phyloP scores from a whole-genome alignment of 2,113 vertebrate species.

The Rhinolophus sinicus region DNA sequence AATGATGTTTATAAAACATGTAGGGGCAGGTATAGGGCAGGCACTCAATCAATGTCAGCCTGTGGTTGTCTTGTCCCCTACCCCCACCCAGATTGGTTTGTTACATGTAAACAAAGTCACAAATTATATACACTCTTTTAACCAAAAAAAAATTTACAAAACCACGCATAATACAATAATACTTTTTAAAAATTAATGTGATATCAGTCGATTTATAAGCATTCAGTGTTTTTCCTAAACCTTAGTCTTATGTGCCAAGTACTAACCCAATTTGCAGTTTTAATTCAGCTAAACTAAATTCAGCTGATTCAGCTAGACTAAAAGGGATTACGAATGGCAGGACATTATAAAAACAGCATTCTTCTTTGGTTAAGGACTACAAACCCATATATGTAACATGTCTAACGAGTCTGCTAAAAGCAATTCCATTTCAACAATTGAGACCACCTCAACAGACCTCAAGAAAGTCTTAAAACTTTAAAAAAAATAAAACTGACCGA shows the following conservation, averaged over 20 bases:
- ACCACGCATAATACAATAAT: neutral
- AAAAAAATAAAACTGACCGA: conserved; percentile 20
- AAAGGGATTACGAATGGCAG: conserved; percentile 24
- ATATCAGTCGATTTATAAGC: neutral
- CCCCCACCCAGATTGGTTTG: neutral
- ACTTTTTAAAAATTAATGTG: neutral
- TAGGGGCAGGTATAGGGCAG: neutral
- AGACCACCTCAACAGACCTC: neutral
- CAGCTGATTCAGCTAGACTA: conserved; percentile 14
- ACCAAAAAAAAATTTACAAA: conserved; percentile 36
- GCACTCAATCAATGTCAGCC: neutral
- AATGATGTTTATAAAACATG: neutral
- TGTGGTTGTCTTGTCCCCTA: neutral
- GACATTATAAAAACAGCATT: conserved; percentile 55
- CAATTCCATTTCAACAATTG: conserved; percentile 7
- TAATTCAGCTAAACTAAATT: conserved; percentile 33
- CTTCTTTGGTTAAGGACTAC: conserved; percentile 18
- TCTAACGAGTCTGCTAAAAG: conserved; percentile 50
- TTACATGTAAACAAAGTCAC: conserved; percentile 27
- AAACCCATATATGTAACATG: conserved; percentile 23
- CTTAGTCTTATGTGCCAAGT: conserved; percentile 23
- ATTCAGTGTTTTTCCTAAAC: conserved; percentile 7
- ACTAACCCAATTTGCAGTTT: conserved; percentile 12
- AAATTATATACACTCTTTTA: neutral
- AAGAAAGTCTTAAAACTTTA: neutral